phyloP scores from a whole-genome alignment of 2,888 invertebrate genomes.

The Siphonodentalium dalli region DNA sequence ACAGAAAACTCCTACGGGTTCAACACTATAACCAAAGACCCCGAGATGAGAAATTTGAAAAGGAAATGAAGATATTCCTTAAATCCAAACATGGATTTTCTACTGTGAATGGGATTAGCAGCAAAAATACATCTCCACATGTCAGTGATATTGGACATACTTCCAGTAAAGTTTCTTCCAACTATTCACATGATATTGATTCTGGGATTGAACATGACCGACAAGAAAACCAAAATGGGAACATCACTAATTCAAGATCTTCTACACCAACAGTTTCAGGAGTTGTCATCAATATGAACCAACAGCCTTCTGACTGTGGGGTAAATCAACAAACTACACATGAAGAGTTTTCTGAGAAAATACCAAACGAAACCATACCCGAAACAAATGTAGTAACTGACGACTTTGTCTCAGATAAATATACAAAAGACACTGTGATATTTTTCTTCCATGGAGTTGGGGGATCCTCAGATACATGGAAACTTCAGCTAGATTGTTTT shows the following conservation, averaged over 20 bases:
- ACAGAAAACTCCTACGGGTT: constrained; percentile 42
- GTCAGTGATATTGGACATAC: background rate
- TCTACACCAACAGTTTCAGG: too few relatives aligned
- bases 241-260: too few relatives aligned
- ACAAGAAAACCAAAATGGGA: too few relatives aligned
- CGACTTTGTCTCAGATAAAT: constrained; percentile 3
- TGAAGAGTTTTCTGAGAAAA: too few relatives aligned
- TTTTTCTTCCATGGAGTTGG: constrained; percentile 76
- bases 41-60: constrained; percentile 45
- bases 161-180: background rate
- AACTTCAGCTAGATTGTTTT: constrained; percentile 71
- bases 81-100: constrained; percentile 35
- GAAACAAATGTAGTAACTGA: too few relatives aligned
- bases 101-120: too few relatives aligned
- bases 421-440: constrained; percentile 56
- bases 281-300: too few relatives aligned
- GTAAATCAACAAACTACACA: too few relatives aligned
- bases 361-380: too few relatives aligned
- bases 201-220: too few relatives aligned
- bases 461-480: constrained; percentile 73
- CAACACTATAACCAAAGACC: constrained; percentile 44
- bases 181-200: background rate
- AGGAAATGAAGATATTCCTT: constrained; percentile 42
- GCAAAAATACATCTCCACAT: too few relatives aligned
- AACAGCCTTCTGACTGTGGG: too few relatives aligned